Evolutionary conservation across 2,888 invertebrate species (phyloP), one percentile per base, ranked within the genome.

Genomic region (Electrophaes corylata): DNA sequence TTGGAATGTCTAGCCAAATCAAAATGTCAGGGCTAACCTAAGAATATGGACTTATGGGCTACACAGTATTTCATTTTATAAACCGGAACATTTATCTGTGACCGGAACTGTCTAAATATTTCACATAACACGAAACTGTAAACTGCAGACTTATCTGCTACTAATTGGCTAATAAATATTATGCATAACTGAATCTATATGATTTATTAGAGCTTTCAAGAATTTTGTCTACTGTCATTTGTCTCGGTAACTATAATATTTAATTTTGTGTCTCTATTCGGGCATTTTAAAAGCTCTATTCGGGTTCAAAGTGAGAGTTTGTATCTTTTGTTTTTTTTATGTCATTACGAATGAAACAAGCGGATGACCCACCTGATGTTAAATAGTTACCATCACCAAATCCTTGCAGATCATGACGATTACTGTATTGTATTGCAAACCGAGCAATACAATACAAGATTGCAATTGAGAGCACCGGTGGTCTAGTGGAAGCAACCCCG

Each of bases 11-110:
- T 54, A 16, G 48, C 35, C 35, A 44, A 55, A 61, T 57, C 56
- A 47, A 72, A 75, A 75, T 76, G 76, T 76, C 76, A 74, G 63
- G 76, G 73, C 56, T 75, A 62, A 23, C 1, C n/a, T n/a, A n/a
- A n/a, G n/a, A n/a, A n/a, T n/a, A n/a, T n/a, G n/a, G n/a, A n/a
- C n/a, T n/a, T n/a, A n/a, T n/a, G 64, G 76, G 72, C 57, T 74
- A 62, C 40, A 62, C 60, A 61, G 64, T 68, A 62, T 60, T 53
- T 62, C 60, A 52, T 46, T 43, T 50, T 65, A 10, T 10, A 29
- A 29, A 1, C 26, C 8, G 26, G 26, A 29, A 29, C 26, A 10
- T 29, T 20, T 29, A 1, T 29, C 26, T 29, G 1, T 26, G 26
- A 63, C 66, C 72, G 74, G 74, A 75, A 68, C 61, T 67, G 63